A percentile compares a stretch with the other conserved stretches of the same genome.
These are phyloP conservation scores for Temnothorax ravouxi DNA, from an alignment of 2,888 invertebrate genomes.

Conservation along the genomic window DNA sequence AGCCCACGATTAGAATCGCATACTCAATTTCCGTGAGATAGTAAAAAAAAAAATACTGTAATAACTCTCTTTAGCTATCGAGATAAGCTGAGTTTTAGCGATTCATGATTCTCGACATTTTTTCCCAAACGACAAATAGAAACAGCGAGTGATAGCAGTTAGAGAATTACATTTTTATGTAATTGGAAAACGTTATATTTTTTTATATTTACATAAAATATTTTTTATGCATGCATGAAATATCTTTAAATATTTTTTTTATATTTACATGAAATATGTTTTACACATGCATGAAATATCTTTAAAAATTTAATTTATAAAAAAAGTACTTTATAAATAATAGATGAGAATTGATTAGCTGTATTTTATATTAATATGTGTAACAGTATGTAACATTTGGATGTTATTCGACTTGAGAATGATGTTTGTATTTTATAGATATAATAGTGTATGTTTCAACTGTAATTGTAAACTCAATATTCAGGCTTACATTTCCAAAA, in stretches of 20 bases:
- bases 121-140: neutral
- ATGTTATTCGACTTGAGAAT: neutral
- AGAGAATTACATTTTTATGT: neutral
- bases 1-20: constrained; percentile 21
- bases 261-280: neutral
- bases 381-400: neutral
- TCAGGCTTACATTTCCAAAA: neutral
- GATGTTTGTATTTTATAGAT: neutral
- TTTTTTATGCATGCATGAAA: neutral
- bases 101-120: neutral
- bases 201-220: neutral
- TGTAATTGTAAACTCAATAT: neutral
- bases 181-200: neutral
- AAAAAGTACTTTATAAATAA: neutral
- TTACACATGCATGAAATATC: neutral
- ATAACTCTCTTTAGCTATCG: neutral
- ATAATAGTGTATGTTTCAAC: neutral
- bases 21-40: neutral
- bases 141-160: neutral
- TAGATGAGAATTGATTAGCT: neutral
- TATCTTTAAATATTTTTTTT: no score
- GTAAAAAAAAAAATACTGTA: neutral
- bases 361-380: neutral
- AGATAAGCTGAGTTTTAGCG: neutral
- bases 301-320: neutral